Evolutionary conservation across 1,140 invertebrate genomes (phyloP), one percentile per base, ranked within the genome.

Genomic region (Akabosia matsudoensis): DNA sequence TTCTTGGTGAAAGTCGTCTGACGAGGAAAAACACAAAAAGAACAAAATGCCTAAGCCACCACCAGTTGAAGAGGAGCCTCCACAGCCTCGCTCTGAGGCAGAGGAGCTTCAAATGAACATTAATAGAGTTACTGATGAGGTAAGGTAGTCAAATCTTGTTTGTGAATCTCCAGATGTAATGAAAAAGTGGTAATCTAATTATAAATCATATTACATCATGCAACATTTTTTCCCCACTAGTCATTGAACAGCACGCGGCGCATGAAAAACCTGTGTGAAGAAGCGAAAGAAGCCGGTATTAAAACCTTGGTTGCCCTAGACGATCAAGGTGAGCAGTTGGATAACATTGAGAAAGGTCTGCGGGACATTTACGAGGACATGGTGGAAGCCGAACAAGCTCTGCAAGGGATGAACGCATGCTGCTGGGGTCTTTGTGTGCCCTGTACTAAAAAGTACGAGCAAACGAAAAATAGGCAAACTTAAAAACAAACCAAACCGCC

Each of bases 121-220:
- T 78, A 92, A 92, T 82, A 89, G 93, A 86, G 89, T 90, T 82
- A 96, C 94, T 82, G 94, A 97, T 93, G 95, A 95, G 87, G 93
- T 94, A 84, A 88, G 84, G 71, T 28, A 26, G 45, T 28, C 34
- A 45, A 26, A 33, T 3, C 33, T 37, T 56, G 18, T 18, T 24
- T 74, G 4, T 74, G 24, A 33, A n/a, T 52, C n/a, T 52, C 45
- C n/a, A 52, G n/a, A 52, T 13, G 45, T 13, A 52, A 14, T 52
- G 13, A n/a, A n/a, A n/a, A n/a, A n/a, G n/a, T n/a, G n/a, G n/a
- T n/a, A n/a, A n/a, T n/a, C n/a, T n/a, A n/a, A n/a, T n/a, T n/a
- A n/a, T n/a, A n/a, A n/a, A n/a, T n/a, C n/a, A n/a, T n/a, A n/a
- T n/a, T n/a, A n/a, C n/a, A n/a, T n/a, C n/a, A n/a, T n/a, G n/a